Base-by-base conservation (phyloP, 2,113 vertebrate genomes). In the Gopherus evgoodei region DNA sequence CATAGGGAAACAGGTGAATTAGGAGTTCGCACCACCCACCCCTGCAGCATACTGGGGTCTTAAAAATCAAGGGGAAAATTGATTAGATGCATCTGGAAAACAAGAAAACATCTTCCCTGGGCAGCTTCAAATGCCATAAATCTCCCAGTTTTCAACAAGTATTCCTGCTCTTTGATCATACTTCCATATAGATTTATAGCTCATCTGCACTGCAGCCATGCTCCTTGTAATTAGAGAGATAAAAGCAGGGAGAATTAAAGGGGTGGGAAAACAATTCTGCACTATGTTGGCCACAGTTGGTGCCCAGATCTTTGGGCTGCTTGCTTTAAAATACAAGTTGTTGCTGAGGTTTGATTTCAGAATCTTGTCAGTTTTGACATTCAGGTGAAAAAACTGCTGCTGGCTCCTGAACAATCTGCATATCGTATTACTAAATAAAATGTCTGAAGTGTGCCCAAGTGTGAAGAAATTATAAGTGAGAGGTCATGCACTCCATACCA, bases 391-490 rank as follows among this genome's bases (percentile, higher is more conserved):
- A 96, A 94, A 97, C 91, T 96, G 88, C 96, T 97, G 91, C 93
- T 97, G 92, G 95, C 96, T 98, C 97, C 97, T 97, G 95, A 98
- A 96, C 81, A 96, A 98, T 98, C 96, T 98, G 97, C 96, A 97
- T 97, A 97, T 97, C 96, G 97, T 97, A 97, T 96, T 93, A 96
- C 89, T 97, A 97, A 97, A 97, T 24, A 88, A 95, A 98, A 98
- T 94, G 91, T 97, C 95, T 97, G 96, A 98, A 95, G 96, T 97
- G 83, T 95, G 91, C 94, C 97, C 90, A 94, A 95, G 93, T 92
- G 94, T 97, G 98, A 98, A 97, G 94, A 98, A 98, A 98, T 97
- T 97, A 96, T 95, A 98, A 97, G 97, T 96, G 97, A 95, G 95
- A 95, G 94, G 97, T 95, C 96, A 97, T 81, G 96, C 81, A 97